Evolutionary conservation across 2,797 vertebrate genomes (phyloP).

Genomic region (Macropus fuliginosus): DNA sequence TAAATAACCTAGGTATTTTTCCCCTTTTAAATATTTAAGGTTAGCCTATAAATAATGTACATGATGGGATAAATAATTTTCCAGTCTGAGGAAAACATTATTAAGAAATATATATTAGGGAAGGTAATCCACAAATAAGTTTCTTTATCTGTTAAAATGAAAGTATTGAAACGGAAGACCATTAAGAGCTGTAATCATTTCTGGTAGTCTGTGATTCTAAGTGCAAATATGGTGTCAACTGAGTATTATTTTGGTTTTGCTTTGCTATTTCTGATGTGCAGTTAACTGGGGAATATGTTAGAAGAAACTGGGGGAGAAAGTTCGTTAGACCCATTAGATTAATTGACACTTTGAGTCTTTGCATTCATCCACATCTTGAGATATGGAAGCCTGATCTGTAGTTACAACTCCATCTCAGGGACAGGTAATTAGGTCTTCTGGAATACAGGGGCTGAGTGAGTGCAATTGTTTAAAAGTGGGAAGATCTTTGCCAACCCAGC

Average conservation of each 20-base stretch:
- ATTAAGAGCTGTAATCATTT: not conserved
- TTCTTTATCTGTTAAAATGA: not conserved
- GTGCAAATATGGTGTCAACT: not conserved
- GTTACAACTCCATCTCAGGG: constrained; percentile 21
- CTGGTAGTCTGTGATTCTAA: not conserved
- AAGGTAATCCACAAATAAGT: not conserved
- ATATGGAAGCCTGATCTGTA: constrained; percentile 55
- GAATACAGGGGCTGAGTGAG: constrained; percentile 59
- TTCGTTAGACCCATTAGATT: constrained; percentile 42
- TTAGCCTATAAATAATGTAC: not conserved
- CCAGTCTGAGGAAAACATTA: not conserved
- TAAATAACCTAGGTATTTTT: not conserved
- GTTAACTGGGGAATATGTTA: constrained; percentile 2
- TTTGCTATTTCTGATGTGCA: not conserved
- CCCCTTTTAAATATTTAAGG: constrained; percentile 29
- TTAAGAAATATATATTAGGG: not conserved
- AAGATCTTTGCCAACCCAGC: constrained; percentile 63
- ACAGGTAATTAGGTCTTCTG: constrained; percentile 61
- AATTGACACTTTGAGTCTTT: constrained; percentile 21
- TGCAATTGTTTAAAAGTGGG: constrained; percentile 61
- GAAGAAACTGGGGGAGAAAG: constrained; percentile 5
- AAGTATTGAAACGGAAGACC: not conserved
- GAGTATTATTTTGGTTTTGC: not conserved
- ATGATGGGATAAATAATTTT: not conserved
- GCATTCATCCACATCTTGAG: constrained; percentile 53